A percentile compares a stretch with the other conserved stretches of the same genome.
Conservation (phyloP, 2,797 vertebrate genomes). For the Limosa lapponica region DNA sequence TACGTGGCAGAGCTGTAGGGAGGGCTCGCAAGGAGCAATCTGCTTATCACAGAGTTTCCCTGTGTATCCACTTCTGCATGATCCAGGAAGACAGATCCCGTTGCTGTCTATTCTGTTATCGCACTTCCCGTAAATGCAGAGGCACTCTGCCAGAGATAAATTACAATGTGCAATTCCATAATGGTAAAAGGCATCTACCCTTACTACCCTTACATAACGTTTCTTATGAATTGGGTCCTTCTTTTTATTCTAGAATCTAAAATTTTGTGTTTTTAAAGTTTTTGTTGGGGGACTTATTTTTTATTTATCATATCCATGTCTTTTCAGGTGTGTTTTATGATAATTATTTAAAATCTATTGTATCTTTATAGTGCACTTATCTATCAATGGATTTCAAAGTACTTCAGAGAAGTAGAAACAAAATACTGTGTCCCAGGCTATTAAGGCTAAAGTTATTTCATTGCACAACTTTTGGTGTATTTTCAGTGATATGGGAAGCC, state of each 20-base stretch:
- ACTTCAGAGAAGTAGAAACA: not conserved
- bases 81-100: constrained; percentile 83
- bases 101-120: constrained; percentile 82
- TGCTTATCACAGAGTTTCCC: constrained; percentile 85
- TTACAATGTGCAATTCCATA: not conserved
- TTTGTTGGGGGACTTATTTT: not conserved
- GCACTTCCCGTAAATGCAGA: constrained; percentile 85
- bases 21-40: constrained; percentile 77
- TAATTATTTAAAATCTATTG: not conserved
- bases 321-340: not conserved
- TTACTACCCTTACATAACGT: not conserved
- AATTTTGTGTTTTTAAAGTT: not conserved
- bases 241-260: not conserved
- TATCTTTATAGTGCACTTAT: not conserved
- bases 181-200: not conserved
- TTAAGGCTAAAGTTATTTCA: not conserved
- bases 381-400: not conserved
- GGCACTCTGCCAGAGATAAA: constrained; percentile 80
- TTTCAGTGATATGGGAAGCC: not conserved
- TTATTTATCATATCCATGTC: not conserved
- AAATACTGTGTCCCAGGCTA: not conserved
- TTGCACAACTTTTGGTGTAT: not conserved
- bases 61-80: constrained; percentile 79
- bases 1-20: constrained; percentile 83
- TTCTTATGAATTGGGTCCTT: not conserved